phyloP scores from a whole-genome alignment of 92 coral and sea anemone species.

The Isaurus tuberculatus region DNA sequence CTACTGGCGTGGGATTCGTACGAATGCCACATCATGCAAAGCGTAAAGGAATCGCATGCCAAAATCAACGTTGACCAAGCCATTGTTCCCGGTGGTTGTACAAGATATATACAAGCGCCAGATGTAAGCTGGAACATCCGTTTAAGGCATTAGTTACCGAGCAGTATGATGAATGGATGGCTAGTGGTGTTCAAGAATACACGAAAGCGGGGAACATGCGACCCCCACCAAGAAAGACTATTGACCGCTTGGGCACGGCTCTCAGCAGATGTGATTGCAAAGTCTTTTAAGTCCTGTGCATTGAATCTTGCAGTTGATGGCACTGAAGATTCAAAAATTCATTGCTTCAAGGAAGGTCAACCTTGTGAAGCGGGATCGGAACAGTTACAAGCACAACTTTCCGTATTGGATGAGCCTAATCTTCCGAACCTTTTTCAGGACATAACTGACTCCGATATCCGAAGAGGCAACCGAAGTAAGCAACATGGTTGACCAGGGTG shows the following conservation, averaged over 20 bases:
- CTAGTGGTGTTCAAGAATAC: slow-evolving; percentile 60
- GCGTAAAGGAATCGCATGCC: slow-evolving; percentile 51
- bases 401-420: slow-evolving; percentile 50
- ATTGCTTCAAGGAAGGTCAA: slow-evolving; percentile 52
- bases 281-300: slow-evolving; percentile 22
- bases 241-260: slow-evolving; percentile 34
- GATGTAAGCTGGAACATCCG: slow-evolving; percentile 72
- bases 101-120: slow-evolving; percentile 61
- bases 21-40: slow-evolving; percentile 68
- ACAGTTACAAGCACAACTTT: slow-evolving; percentile 55
- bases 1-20: slow-evolving; percentile 69
- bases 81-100: slow-evolving; percentile 69
- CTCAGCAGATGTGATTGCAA: slow-evolving; percentile 1
- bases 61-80: slow-evolving; percentile 63
- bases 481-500: no score
- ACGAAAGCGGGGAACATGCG: slow-evolving; percentile 71
- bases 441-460: no score
- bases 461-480: no score
- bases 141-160: slow-evolving; percentile 67
- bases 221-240: slow-evolving; percentile 61
- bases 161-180: slow-evolving; percentile 76
- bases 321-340: slow-evolving; percentile 38
- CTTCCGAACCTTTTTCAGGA: no score
- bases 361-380: slow-evolving; percentile 58
- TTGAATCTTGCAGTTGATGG: slow-evolving; percentile 7